Conservation (phyloP, 2,888 invertebrate species). For the Ceraclea dissimilis region DNA sequence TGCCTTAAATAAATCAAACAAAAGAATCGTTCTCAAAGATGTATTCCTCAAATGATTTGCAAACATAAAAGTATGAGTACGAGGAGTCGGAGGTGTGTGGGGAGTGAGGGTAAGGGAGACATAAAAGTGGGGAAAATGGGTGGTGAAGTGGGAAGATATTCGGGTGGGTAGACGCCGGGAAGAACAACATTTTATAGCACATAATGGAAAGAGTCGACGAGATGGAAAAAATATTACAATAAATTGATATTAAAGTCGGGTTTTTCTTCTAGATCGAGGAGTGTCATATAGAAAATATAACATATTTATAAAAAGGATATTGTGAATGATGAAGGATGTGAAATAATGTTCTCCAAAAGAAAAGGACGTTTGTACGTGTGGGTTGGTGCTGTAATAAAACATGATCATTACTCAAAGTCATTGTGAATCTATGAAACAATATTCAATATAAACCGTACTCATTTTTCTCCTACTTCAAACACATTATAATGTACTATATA, state of each 20-base stretch:
- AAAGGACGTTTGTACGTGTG: too few species aligned
- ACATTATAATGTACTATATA: too few species aligned
- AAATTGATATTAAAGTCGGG: slow-evolving; percentile 17
- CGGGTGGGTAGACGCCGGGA: background rate
- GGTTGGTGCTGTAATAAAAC: too few species aligned
- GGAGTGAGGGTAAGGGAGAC: background rate
- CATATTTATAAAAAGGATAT: slow-evolving; percentile 5
- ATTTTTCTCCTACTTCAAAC: too few species aligned
- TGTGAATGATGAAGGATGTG: slow-evolving; percentile 1
- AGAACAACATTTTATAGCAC: slow-evolving; percentile 15
- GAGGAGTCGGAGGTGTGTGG: background rate
- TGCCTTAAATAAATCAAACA: slow-evolving; percentile 18
- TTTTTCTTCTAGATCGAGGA: too few species aligned
- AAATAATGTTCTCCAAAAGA: slow-evolving; percentile 4
- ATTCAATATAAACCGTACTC: too few species aligned
- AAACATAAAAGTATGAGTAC: slow-evolving; percentile 4
- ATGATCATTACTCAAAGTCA: too few species aligned
- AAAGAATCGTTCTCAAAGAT: slow-evolving; percentile 13
- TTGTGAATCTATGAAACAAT: too few species aligned
- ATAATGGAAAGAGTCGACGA: slow-evolving; percentile 4
- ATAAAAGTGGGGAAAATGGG: slow-evolving; percentile 2
- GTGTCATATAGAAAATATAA: slow-evolving; percentile 7
- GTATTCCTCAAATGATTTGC: slow-evolving; percentile 15
- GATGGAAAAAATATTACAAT: slow-evolving; percentile 19
- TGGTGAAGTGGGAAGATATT: background rate